Evolutionary conservation across 2,113 vertebrate genomes (phyloP).

Genomic region (Mormyrus lacerda): DNA sequence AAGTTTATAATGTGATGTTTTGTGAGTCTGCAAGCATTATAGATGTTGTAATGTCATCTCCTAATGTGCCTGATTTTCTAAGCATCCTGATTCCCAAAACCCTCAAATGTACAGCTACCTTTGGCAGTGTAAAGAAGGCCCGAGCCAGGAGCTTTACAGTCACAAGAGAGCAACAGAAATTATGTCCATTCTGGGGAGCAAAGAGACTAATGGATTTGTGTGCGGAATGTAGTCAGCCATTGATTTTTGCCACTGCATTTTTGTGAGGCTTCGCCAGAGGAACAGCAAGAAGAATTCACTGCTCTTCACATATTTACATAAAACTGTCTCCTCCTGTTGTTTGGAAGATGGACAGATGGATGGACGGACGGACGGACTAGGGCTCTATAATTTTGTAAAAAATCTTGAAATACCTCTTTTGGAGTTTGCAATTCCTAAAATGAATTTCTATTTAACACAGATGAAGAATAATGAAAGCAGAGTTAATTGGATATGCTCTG

Average conservation of each 20-base stretch:
- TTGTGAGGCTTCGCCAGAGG: neutral
- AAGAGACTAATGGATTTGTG: slow-evolving; percentile 10
- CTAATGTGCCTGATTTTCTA: neutral
- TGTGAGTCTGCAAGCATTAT: neutral
- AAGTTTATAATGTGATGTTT: neutral
- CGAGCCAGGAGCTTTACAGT: neutral
- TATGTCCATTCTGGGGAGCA: neutral
- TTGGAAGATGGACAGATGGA: neutral
- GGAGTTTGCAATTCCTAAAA: neutral
- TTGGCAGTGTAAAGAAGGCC: neutral
- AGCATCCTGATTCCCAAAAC: neutral
- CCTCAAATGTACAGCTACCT: neutral
- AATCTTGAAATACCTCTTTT: neutral
- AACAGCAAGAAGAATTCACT: neutral
- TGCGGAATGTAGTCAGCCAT: neutral
- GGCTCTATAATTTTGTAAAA: neutral
- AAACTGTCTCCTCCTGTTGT: neutral
- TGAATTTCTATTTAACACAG: neutral
- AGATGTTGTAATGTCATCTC: neutral
- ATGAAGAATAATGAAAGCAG: neutral
- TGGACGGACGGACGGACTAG: neutral
- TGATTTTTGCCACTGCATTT: neutral
- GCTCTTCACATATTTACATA: neutral
- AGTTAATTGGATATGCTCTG: neutral
- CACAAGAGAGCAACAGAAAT: neutral